Conservation (phyloP, 2,113 vertebrate genomes). For the Psilopogon haemacephalus region DNA sequence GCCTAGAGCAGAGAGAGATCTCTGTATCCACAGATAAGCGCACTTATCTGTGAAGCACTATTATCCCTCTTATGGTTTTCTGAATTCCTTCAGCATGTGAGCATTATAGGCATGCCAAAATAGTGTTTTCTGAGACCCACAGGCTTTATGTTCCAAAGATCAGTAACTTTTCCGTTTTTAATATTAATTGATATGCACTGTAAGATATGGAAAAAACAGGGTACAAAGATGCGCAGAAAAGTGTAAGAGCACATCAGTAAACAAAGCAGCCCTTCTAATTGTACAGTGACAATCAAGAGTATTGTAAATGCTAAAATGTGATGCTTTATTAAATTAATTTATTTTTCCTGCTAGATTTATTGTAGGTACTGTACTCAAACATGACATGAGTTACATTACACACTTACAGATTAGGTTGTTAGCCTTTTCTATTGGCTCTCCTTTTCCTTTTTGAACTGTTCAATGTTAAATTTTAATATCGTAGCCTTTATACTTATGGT, state of each 20-base stretch:
- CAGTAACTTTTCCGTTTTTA: background rate
- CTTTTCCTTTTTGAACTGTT: background rate
- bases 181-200: background rate
- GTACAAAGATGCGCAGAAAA: rapidly evolving
- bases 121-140: background rate
- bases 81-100: background rate
- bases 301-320: background rate
- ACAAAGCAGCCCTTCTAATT: background rate
- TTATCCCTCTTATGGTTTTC: background rate
- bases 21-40: background rate
- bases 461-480: background rate
- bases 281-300: background rate
- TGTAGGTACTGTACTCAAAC: background rate
- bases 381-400: background rate
- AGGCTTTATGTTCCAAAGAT: background rate
- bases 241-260: background rate
- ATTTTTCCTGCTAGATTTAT: background rate
- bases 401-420: background rate
- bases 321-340: background rate
- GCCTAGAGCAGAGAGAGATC: background rate
- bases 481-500: background rate
- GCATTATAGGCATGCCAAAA: background rate
- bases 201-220: background rate
- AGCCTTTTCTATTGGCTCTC: background rate
- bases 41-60: background rate